A percentile compares a stretch with the other conserved stretches of the same genome.
Evolutionary conservation across 64 coral and sea anemone genomes (phyloP).

Genomic region (Montipora sp.): DNA sequence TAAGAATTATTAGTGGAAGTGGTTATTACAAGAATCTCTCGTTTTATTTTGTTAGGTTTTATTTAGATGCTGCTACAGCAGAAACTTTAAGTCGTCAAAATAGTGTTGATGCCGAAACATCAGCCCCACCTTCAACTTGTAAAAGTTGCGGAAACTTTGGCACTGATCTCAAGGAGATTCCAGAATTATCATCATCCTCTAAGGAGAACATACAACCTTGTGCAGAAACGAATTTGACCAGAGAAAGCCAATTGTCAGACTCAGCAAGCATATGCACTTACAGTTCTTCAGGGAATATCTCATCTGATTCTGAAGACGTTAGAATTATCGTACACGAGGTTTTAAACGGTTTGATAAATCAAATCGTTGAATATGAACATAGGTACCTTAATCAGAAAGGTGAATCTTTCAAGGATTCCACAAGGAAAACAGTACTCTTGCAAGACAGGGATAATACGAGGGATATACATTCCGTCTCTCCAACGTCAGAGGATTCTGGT

Average conservation of each 20-base stretch:
- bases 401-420: constrained; percentile 2
- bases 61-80: constrained; percentile 76
- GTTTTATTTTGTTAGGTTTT: constrained; percentile 65
- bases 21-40: too few relatives aligned
- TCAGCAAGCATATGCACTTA: neutral
- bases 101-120: constrained; percentile 55
- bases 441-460: neutral
- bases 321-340: constrained; percentile 56
- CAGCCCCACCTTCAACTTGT: neutral
- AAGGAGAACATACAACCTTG: neutral
- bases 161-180: constrained; percentile 2
- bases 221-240: neutral
- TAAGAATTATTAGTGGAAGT: too few relatives aligned
- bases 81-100: constrained; percentile 86
- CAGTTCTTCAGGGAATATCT: neutral
- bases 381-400: neutral
- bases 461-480: constrained; percentile 54
- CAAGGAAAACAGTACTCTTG: neutral
- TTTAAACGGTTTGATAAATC: constrained; percentile 62
- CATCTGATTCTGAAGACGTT: constrained; percentile 47
- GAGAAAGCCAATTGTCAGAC: neutral
- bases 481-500: constrained; percentile 86
- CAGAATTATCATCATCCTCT: constrained; percentile 1
- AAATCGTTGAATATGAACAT: constrained; percentile 12
- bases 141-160: constrained; percentile 17